Evolutionary conservation across 2,113 vertebrate genomes (phyloP).

Genomic region (Oplegnathus fasciatus): DNA sequence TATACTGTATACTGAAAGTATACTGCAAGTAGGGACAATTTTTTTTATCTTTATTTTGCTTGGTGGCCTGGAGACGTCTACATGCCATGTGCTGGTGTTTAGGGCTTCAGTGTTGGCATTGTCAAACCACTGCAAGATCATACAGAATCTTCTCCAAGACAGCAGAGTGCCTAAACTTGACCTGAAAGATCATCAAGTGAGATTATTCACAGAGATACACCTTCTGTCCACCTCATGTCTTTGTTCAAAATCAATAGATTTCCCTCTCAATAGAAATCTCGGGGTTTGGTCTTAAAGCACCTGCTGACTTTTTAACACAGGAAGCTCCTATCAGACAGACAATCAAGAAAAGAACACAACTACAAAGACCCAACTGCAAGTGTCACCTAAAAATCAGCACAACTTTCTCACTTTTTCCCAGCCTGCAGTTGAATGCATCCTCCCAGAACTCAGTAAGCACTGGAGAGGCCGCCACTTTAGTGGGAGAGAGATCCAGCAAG

Average conservation of each 20-base stretch:
- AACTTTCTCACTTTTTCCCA: constrained; percentile 62
- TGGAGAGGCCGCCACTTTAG: constrained; percentile 53
- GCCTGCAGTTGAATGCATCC: constrained; percentile 73
- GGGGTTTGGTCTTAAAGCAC: too few species aligned
- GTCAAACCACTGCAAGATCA: not conserved
- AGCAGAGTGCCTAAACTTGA: not conserved
- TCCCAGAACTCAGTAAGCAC: constrained; percentile 82
- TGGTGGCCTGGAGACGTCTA: not conserved
- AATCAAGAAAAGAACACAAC: not conserved
- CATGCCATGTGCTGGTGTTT: not conserved
- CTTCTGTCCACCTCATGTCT: not conserved
- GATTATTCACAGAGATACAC: not conserved
- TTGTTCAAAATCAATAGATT: too few species aligned
- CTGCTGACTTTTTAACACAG: not conserved
- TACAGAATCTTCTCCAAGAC: not conserved
- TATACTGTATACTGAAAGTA: too few species aligned
- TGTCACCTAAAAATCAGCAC: not conserved
- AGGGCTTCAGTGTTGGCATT: not conserved
- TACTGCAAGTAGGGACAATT: too few species aligned
- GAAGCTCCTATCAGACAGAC: not conserved
- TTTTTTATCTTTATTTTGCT: not conserved
- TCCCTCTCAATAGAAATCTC: too few species aligned
- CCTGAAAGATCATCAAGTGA: not conserved
- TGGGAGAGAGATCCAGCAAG: constrained; percentile 66
- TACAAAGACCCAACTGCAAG: not conserved